These are phyloP conservation scores for Heteromurus nitidus DNA, from an alignment of 2,888 invertebrate genomes.

Conservation along the genomic window DNA sequence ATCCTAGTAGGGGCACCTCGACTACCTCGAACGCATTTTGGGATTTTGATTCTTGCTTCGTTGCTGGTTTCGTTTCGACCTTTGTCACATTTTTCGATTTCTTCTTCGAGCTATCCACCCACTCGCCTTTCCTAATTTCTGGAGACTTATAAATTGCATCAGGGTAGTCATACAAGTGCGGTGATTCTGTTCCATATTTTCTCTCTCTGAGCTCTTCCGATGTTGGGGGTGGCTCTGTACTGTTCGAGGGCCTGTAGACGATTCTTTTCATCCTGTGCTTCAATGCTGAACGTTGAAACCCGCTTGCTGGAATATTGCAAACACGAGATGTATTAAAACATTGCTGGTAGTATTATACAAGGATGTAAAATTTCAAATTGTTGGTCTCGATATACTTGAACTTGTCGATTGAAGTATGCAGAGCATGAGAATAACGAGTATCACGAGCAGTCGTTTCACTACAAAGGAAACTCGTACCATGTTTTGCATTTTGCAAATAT, in stretches of 20 bases:
- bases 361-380: too few relatives aligned
- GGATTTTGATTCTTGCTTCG: background rate
- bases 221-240: constrained; percentile 19
- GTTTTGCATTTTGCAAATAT: too few relatives aligned
- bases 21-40: background rate
- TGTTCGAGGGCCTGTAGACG: constrained; percentile 13
- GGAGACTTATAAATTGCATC: constrained; percentile 23
- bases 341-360: too few relatives aligned
- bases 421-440: too few relatives aligned
- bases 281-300: too few relatives aligned
- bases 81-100: background rate
- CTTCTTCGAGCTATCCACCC: constrained; percentile 27
- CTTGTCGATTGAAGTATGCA: too few relatives aligned
- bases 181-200: constrained; percentile 42
- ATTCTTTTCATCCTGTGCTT: constrained; percentile 42
- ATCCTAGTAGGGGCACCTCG: background rate
- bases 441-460: too few relatives aligned
- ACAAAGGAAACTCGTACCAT: too few relatives aligned
- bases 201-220: constrained; percentile 39
- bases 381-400: too few relatives aligned
- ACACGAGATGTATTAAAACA: too few relatives aligned
- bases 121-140: constrained; percentile 38
- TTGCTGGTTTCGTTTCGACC: background rate
- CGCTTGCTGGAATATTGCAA: too few relatives aligned
- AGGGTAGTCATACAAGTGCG: constrained; percentile 51